phyloP scores from a whole-genome alignment of 2,797 vertebrate species.

The Graptemys geographica region DNA sequence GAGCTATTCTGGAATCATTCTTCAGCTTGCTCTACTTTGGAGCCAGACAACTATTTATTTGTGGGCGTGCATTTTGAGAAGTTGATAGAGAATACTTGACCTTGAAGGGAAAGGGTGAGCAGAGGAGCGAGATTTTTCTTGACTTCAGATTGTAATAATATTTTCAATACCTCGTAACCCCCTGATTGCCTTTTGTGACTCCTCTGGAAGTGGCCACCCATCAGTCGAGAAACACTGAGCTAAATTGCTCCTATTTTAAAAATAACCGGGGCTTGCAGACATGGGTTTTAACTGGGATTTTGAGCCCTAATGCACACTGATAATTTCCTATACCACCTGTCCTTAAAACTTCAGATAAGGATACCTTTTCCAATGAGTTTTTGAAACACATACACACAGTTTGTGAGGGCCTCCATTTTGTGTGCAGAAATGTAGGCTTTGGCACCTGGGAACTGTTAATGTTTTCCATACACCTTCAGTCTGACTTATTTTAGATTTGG shows the following conservation, averaged over 20 bases:
- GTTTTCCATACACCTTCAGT: not conserved
- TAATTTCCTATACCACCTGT: not conserved
- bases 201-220: not conserved
- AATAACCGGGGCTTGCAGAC: constrained; percentile 1
- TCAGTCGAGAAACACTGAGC: not conserved
- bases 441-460: not conserved
- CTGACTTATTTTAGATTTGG: not conserved
- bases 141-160: not conserved
- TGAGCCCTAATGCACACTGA: constrained; percentile 11
- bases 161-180: not conserved
- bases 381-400: not conserved
- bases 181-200: not conserved
- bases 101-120: not conserved
- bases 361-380: not conserved
- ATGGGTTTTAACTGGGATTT: not conserved
- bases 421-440: not conserved
- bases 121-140: not conserved
- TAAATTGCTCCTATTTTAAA: constrained; percentile 35
- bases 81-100: not conserved
- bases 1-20: not conserved
- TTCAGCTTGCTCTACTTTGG: not conserved
- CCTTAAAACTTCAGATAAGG: not conserved
- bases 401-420: constrained; percentile 1
- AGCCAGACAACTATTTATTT: not conserved
- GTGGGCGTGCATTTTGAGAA: not conserved